A percentile compares a stretch with the other conserved stretches of the same genome.
These are phyloP conservation scores for Philereme transversata DNA, from an alignment of 2,888 invertebrate genomes.

Conservation along the genomic window DNA sequence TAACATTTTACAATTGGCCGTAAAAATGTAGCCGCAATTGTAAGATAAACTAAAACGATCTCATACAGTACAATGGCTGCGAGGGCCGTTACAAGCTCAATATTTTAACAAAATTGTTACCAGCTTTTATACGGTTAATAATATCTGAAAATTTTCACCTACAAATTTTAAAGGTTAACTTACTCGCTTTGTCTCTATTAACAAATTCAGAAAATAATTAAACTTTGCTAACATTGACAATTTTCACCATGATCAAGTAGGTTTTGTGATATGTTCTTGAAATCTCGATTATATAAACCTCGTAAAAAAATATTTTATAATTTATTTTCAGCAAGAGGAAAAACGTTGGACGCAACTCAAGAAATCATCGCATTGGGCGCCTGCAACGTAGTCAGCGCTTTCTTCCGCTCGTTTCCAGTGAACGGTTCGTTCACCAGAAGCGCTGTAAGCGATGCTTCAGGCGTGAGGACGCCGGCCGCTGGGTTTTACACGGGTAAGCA, in stretches of 20 bases:
- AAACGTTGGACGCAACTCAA: constrained; percentile 89
- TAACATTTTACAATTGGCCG: constrained; percentile 41
- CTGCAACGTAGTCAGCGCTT: constrained; percentile 89
- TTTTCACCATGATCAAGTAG: too few species aligned
- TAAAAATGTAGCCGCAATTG: constrained; percentile 41
- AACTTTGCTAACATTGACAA: too few species aligned
- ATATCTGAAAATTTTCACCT: constrained; percentile 12
- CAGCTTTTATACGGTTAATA: constrained; percentile 32
- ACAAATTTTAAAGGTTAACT: too few species aligned
- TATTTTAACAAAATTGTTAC: constrained; percentile 52
- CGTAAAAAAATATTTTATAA: constrained; percentile 15
- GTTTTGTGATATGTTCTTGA: background rate
- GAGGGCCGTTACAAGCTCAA: constrained; percentile 44
- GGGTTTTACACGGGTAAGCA: constrained; percentile 88
- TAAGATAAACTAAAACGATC: constrained; percentile 43
- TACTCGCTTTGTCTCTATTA: too few species aligned
- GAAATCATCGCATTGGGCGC: constrained; percentile 91
- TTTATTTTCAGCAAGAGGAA: constrained; percentile 84
- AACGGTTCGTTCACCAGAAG: constrained; percentile 90
- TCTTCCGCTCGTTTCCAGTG: constrained; percentile 91
- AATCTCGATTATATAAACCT: constrained; percentile 1
- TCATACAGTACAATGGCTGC: constrained; percentile 39
- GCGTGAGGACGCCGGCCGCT: constrained; percentile 89
- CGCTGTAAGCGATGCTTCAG: constrained; percentile 92
- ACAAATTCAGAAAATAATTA: too few species aligned